Percentiles rank a stretch among this genome's conserved stretches.
These are phyloP conservation scores for Bembecia ichneumoniformis DNA, from an alignment of 2,888 invertebrate genomes.

Conservation along the genomic window DNA sequence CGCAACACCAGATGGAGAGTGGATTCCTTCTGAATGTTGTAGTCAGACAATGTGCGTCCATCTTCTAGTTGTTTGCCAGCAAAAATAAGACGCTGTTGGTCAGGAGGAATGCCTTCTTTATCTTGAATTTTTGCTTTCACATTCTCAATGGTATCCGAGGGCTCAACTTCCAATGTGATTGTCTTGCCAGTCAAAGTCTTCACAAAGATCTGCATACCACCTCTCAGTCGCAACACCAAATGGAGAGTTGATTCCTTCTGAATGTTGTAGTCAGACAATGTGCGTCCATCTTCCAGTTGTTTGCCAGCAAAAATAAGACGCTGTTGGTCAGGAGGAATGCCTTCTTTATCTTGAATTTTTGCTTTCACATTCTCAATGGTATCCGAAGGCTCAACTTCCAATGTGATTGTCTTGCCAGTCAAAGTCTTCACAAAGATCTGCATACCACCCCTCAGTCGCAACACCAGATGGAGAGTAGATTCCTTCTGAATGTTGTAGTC, in stretches of 20 bases:
- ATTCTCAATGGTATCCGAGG: slow-evolving; percentile 14
- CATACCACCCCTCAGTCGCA: slow-evolving; percentile 23
- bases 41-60: slow-evolving; percentile 13
- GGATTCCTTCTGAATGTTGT: slow-evolving; percentile 14
- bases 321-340: slow-evolving; percentile 19
- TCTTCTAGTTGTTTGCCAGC: slow-evolving; percentile 14
- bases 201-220: slow-evolving; percentile 15
- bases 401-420: slow-evolving; percentile 14
- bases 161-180: slow-evolving; percentile 13
- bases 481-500: slow-evolving; percentile 17
- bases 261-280: slow-evolving; percentile 17
- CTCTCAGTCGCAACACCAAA: slow-evolving; percentile 12
- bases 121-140: slow-evolving; percentile 15
- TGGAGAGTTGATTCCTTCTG: slow-evolving; percentile 17
- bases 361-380: slow-evolving; percentile 18
- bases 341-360: slow-evolving; percentile 18
- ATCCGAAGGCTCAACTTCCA: slow-evolving; percentile 14
- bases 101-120: slow-evolving; percentile 14
- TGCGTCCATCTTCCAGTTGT: slow-evolving; percentile 18
- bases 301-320: slow-evolving; percentile 17
- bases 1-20: slow-evolving; percentile 13
- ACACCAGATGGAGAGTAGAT: slow-evolving; percentile 15
- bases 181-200: slow-evolving; percentile 15
- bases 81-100: slow-evolving; percentile 13
- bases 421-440: slow-evolving; percentile 15